Evolutionary conservation across 2,113 vertebrate genomes (phyloP).

Genomic region (Natator depressus): DNA sequence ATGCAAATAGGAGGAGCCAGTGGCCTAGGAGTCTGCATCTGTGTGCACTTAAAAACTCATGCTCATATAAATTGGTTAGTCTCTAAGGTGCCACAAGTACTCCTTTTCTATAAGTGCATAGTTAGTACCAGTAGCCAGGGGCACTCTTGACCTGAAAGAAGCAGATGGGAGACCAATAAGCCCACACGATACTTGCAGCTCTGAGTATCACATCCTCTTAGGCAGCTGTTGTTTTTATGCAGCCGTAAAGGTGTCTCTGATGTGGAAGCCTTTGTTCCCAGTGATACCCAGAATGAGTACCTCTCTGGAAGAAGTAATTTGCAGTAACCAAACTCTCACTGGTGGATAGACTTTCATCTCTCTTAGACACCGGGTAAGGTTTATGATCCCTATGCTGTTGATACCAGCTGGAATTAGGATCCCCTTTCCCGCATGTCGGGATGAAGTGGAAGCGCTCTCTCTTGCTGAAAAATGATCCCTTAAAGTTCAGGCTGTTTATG

Average conservation of each 20-base stretch:
- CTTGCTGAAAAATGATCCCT: not conserved
- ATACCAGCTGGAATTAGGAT: not conserved
- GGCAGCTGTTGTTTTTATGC: not conserved
- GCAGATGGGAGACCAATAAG: not conserved
- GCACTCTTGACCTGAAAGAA: not conserved
- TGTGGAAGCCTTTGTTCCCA: not conserved
- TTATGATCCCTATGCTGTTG: not conserved
- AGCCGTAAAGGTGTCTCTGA: not conserved
- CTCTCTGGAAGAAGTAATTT: not conserved
- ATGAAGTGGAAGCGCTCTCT: not conserved
- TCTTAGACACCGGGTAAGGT: not conserved
- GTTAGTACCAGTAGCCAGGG: not conserved
- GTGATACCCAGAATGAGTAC: not conserved
- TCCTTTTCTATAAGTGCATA: not conserved
- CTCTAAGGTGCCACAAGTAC: too few relatives aligned
- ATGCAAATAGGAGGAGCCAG: not conserved
- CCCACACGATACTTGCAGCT: not conserved
- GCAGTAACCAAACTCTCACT: not conserved
- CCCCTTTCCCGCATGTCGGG: not conserved
- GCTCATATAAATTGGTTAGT: too few relatives aligned
- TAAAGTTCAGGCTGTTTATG: not conserved
- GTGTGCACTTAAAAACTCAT: not conserved
- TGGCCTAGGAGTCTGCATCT: not conserved
- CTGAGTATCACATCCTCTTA: not conserved
- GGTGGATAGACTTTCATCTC: not conserved